Percentiles rank a stretch among this genome's conserved stretches.
Evolutionary conservation across 2,113 vertebrate genomes (phyloP).

Genomic region (Bettongia penicillata): DNA sequence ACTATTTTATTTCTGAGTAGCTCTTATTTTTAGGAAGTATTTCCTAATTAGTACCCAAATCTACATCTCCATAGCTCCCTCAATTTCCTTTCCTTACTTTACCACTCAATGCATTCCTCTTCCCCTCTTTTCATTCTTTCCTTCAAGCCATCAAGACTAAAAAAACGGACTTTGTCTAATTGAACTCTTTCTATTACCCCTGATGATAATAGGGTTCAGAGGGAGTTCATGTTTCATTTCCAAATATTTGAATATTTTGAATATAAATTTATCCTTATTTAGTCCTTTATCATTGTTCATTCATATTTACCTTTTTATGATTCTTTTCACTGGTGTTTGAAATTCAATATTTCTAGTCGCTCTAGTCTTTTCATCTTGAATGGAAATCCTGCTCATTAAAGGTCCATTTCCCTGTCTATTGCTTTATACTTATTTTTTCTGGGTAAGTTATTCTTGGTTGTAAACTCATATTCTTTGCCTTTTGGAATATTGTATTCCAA

Average conservation of each 20-base stretch:
- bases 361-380: neutral
- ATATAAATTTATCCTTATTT: neutral
- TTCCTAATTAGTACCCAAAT: neutral
- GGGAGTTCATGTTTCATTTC: neutral
- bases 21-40: neutral
- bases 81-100: neutral
- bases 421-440: neutral
- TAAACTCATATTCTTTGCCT: neutral
- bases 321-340: neutral
- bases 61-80: neutral
- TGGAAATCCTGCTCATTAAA: neutral
- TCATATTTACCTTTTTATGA: neutral
- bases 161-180: neutral
- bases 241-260: neutral
- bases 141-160: neutral
- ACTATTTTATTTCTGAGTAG: neutral
- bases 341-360: neutral
- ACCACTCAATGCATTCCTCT: neutral
- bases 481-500: neutral
- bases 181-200: neutral
- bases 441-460: neutral
- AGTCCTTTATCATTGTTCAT: neutral
- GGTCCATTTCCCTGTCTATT: neutral
- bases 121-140: neutral
- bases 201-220: neutral